Evolutionary conservation across 1,140 invertebrate species (phyloP), one percentile per base, ranked within the genome.

Genomic region (Drosophila murphyi): DNA sequence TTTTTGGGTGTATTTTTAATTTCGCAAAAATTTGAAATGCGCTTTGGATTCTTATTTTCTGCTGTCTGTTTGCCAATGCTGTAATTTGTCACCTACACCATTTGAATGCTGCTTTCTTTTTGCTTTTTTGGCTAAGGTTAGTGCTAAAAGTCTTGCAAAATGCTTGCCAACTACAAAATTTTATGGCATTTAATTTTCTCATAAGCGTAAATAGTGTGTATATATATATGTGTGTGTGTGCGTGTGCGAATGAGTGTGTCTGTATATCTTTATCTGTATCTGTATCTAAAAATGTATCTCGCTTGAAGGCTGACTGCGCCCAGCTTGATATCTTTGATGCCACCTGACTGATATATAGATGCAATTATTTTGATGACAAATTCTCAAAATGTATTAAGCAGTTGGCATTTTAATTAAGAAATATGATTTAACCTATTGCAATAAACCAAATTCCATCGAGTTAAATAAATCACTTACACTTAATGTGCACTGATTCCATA

Each of bases 151-250:
- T 78, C 72, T 65, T 80, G 83, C 85, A 70, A 88, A 88, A 83
- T 80, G 71, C 72, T 87, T 80, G 74, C 68, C 75, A 88, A 78
- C 72, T 62, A 62, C 76, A 56, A 83, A 67, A 78, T 88, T 88
- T 89, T 83, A 89, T 83, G 77, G 83, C 77, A 80, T 78, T 88
- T 88, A 83, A 89, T 87, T 87, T 88, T 88, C 82, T 87, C 82
- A 85, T 72, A 80, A 83, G 65, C 67, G 74, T 75, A 81, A 81
- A 86, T 81, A 75, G 69, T 86, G 78, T 83, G 60, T 20, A 20
- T 20, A 32, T 12, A 7, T 34, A 10, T 39, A 3, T 28, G 12
- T 39, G 28, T 29, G 29, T 39, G 32, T 29, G n/a, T 63, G 5
- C 34, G 37, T 60, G 20, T 20, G 20, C 20, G 20, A 20, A 20